Conservation (phyloP, 2,797 vertebrate species). For the Rhinoraja longicauda region DNA sequence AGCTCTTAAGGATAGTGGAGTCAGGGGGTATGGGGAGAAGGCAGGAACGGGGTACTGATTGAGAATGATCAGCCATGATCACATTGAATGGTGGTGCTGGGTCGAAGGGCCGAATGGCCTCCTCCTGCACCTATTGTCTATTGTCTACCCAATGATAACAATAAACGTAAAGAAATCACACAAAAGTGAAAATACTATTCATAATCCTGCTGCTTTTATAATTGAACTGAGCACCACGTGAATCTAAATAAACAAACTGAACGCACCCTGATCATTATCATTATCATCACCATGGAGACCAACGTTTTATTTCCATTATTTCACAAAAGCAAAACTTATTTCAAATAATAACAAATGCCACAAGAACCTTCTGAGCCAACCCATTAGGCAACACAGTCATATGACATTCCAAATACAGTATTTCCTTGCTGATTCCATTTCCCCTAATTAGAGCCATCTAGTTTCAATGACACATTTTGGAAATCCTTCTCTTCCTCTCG, state of each 20-base stretch:
- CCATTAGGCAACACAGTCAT: neutral
- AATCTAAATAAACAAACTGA: neutral
- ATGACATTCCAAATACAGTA: neutral
- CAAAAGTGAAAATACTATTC: neutral
- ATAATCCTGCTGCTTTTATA: neutral
- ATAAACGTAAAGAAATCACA: no score
- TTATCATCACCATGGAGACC: neutral
- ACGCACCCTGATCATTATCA: neutral
- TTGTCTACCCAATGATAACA: neutral
- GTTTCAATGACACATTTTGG: neutral
- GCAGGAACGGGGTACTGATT: no score
- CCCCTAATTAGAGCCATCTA: neutral
- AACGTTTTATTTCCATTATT: neutral
- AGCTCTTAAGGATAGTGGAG: no score
- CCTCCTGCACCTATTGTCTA: no score
- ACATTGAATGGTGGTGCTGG: no score
- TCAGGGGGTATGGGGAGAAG: no score
- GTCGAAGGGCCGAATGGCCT: no score
- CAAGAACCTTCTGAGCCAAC: neutral
- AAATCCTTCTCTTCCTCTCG: neutral
- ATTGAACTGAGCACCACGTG: neutral
- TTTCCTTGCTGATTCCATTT: neutral
- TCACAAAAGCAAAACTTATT: neutral
- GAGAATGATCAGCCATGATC: no score
- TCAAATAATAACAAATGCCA: neutral